phyloP scores from a whole-genome alignment of 37 sponge, comb jelly and placozoan genomes.

The Oopsacas minuta region DNA sequence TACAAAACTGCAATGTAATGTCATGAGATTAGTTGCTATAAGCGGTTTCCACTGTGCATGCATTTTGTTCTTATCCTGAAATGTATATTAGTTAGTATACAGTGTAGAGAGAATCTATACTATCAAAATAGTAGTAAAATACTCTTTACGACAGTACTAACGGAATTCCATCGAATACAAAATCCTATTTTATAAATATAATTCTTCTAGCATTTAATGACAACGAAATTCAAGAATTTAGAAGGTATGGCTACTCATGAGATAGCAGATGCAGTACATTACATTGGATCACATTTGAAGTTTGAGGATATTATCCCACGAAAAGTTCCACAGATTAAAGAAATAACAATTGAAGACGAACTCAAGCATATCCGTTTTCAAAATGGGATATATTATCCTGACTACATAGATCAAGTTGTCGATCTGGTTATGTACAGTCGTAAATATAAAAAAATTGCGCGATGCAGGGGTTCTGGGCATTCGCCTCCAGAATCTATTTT shows the following conservation, averaged over 20 bases:
- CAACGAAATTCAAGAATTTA: background rate
- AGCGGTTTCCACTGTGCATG: too few relatives aligned
- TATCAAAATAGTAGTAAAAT: too few relatives aligned
- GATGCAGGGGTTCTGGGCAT: constrained; percentile 27
- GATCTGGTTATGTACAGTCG: constrained; percentile 22
- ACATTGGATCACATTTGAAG: background rate
- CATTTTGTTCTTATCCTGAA: too few relatives aligned
- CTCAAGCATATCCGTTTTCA: background rate
- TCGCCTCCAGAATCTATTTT: constrained; percentile 7
- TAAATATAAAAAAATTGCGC: background rate
- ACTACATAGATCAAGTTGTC: background rate
- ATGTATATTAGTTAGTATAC: too few relatives aligned
- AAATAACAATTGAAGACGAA: background rate
- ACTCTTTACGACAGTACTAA: too few relatives aligned
- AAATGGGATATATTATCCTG: background rate
- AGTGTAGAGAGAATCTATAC: too few relatives aligned
- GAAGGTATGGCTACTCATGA: background rate
- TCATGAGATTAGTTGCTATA: too few relatives aligned
- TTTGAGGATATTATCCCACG: background rate
- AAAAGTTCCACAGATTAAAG: background rate
- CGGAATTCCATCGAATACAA: too few relatives aligned
- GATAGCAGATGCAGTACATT: background rate
- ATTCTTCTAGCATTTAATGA: background rate
- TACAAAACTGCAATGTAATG: too few relatives aligned
- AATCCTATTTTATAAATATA: background rate